These are phyloP conservation scores for Ctenosaura bakeri DNA, from an alignment of 2,797 vertebrate genomes.

Conservation along the genomic window DNA sequence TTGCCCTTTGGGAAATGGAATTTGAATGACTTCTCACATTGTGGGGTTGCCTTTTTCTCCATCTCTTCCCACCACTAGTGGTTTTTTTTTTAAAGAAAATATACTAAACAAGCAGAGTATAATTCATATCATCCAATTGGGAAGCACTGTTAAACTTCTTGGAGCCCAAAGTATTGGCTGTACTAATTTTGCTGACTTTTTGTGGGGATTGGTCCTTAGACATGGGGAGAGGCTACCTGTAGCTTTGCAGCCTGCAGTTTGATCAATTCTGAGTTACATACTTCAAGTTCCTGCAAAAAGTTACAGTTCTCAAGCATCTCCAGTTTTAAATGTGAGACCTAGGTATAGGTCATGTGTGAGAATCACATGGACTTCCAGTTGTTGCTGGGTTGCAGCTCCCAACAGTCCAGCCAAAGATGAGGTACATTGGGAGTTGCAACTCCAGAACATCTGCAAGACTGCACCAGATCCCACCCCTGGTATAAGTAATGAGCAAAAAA, in stretches of 20 bases:
- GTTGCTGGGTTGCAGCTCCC: too few species aligned
- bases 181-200: too few species aligned
- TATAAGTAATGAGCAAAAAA: too few species aligned
- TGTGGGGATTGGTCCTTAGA: too few species aligned
- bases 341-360: too few species aligned
- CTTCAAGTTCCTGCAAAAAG: neutral
- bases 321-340: neutral
- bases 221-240: too few species aligned
- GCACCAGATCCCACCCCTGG: too few species aligned
- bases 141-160: neutral
- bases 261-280: neutral
- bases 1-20: neutral
- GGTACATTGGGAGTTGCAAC: too few species aligned
- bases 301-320: neutral
- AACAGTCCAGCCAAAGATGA: too few species aligned
- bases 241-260: too few species aligned
- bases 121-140: neutral
- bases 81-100: neutral
- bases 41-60: neutral
- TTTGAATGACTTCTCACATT: slow-evolving; percentile 30
- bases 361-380: too few species aligned
- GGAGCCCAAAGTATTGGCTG: neutral
- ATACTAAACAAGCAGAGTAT: slow-evolving; percentile 14
- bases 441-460: too few species aligned
- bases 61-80: neutral